Evolutionary conservation across 64 coral and sea anemone species (phyloP).

Genomic region (Pocillopora verrucosa): DNA sequence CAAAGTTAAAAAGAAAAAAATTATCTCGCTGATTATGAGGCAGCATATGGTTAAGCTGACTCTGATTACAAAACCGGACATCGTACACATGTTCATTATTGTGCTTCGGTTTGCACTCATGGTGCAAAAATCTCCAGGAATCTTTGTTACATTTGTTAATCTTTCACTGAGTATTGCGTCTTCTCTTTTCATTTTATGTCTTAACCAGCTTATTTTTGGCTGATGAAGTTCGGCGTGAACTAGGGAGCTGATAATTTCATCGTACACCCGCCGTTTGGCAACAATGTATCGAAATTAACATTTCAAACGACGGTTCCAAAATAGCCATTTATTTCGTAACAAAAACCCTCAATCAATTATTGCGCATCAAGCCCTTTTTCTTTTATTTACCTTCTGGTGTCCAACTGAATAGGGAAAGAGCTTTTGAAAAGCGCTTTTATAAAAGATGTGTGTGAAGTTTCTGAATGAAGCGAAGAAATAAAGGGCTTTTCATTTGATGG

Average conservation of each 20-base stretch:
- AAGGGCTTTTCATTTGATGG: neutral
- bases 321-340: neutral
- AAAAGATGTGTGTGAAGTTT: neutral
- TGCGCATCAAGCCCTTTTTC: neutral
- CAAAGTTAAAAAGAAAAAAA: no score
- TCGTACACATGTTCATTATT: no score
- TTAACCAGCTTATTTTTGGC: neutral
- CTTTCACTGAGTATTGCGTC: no score
- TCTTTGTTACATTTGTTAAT: no score
- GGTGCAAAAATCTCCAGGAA: no score
- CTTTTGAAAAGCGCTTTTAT: no score
- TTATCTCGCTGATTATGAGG: no score
- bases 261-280: neutral
- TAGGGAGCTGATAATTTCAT: neutral
- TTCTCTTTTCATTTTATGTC: neutral
- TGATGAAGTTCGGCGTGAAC: neutral
- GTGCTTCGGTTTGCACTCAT: no score
- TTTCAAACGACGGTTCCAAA: neutral
- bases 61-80: no score
- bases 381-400: neutral
- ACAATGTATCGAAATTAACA: neutral
- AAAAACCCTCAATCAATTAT: slow-evolving; percentile 5
- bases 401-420: neutral
- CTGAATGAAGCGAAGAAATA: neutral
- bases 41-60: no score